phyloP scores from a whole-genome alignment of 2,797 vertebrate species.

The Amniataba percoides region DNA sequence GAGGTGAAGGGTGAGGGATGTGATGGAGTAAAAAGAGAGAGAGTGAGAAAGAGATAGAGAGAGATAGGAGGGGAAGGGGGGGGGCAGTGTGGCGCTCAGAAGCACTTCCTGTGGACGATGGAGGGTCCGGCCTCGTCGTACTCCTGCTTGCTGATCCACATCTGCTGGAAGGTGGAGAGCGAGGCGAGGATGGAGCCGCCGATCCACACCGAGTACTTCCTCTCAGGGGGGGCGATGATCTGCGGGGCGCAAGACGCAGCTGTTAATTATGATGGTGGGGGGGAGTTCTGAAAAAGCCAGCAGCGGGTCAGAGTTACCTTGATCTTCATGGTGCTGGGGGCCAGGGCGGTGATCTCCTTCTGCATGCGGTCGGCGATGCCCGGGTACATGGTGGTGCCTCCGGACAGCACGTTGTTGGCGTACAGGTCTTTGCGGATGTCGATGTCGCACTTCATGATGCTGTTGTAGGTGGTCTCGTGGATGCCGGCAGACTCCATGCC shows the following conservation, averaged over 20 bases:
- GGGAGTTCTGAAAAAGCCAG: too few relatives aligned
- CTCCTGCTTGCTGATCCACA: constrained; percentile 99
- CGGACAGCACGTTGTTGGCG: constrained; percentile 95
- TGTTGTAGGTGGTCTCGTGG: constrained; percentile 86
- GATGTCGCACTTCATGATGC: constrained; percentile 82
- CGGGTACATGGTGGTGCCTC: constrained; percentile 96
- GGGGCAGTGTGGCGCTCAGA: constrained; percentile 62
- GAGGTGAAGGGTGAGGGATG: background rate
- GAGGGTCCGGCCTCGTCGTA: constrained; percentile 94
- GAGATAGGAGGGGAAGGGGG: too few relatives aligned
- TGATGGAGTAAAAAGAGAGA: too few relatives aligned
- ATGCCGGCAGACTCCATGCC: constrained; percentile 87
- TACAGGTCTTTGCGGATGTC: constrained; percentile 97
- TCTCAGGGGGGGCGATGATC: constrained; percentile 96
- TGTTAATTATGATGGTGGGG: background rate
- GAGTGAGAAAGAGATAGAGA: too few relatives aligned
- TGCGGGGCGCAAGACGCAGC: constrained; percentile 71
- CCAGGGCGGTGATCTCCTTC: constrained; percentile 95
- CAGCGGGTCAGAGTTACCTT: constrained; percentile 78
- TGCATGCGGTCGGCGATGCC: constrained; percentile 96
- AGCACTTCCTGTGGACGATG: constrained; percentile 93
- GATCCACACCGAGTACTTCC: constrained; percentile 98
- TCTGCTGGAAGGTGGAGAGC: constrained; percentile 99
- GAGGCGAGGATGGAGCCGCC: constrained; percentile 98
- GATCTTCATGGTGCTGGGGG: constrained; percentile 97